Conservation (phyloP, 37 sponge, comb jelly and placozoan species). For the Theonella swinhoei region DNA sequence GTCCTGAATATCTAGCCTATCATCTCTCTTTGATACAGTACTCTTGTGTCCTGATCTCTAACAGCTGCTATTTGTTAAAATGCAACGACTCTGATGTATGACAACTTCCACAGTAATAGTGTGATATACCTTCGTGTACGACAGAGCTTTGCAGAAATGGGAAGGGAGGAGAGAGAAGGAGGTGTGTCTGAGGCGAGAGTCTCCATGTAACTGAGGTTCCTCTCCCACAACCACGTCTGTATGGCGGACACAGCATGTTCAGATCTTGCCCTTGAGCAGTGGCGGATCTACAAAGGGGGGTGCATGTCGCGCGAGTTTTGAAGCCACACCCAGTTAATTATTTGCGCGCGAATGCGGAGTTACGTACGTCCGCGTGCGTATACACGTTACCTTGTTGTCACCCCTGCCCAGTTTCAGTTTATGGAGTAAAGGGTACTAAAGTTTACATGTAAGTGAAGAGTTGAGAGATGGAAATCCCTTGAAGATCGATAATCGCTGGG, state of each 20-base stretch:
- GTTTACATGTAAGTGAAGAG: too few relatives aligned
- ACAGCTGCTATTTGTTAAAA: neutral
- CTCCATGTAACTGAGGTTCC: neutral
- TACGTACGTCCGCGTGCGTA: too few relatives aligned
- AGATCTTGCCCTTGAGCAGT: neutral
- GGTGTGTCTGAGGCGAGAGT: neutral
- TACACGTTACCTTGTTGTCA: too few relatives aligned
- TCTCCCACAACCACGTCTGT: slow-evolving; percentile 2
- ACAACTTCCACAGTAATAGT: neutral
- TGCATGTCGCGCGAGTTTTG: too few relatives aligned
- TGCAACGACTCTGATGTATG: too few relatives aligned
- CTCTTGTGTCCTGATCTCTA: neutral
- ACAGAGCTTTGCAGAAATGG: neutral
- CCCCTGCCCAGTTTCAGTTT: too few relatives aligned
- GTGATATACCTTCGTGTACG: neutral
- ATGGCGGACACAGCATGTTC: neutral
- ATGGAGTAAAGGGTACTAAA: too few relatives aligned
- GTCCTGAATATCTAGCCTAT: slow-evolving; percentile 12
- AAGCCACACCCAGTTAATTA: too few relatives aligned
- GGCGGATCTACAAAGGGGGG: too few relatives aligned
- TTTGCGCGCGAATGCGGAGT: too few relatives aligned
- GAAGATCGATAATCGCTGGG: too few relatives aligned
- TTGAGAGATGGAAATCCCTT: too few relatives aligned
- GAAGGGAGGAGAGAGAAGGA: neutral
- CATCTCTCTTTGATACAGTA: neutral